Evolutionary conservation across 2,888 invertebrate genomes (phyloP).

Genomic region (Dyspetes luteomarginatus): DNA sequence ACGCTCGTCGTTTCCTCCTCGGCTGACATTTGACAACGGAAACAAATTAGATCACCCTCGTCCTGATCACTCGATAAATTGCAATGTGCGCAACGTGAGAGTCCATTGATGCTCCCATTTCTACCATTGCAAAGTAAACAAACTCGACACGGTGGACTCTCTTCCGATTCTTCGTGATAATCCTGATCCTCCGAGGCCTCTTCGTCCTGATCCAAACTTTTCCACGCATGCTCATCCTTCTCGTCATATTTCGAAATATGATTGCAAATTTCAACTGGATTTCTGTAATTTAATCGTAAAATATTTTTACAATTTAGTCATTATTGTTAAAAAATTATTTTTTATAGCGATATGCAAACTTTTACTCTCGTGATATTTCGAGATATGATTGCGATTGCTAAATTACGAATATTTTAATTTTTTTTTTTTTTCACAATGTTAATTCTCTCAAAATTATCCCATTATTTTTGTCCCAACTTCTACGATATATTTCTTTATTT

Average conservation of each 20-base stretch:
- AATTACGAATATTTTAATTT: no score
- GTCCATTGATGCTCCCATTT: no score
- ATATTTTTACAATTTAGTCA: no score
- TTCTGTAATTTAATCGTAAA: constrained; percentile 17
- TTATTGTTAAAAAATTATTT: no score
- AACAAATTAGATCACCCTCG: constrained; percentile 80
- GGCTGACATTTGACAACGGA: constrained; percentile 78
- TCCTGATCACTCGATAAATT: constrained; percentile 75
- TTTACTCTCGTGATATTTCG: no score
- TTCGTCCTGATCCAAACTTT: constrained; percentile 21
- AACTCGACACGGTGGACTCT: constrained; percentile 70
- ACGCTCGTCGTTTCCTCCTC: constrained; percentile 67
- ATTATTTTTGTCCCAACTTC: no score
- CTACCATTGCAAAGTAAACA: constrained; percentile 67
- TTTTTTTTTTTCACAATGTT: no score
- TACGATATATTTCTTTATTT: no score
- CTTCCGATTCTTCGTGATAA: constrained; percentile 66
- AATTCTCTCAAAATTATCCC: no score
- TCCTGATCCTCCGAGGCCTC: constrained; percentile 23
- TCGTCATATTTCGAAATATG: constrained; percentile 35
- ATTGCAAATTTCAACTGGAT: constrained; percentile 11
- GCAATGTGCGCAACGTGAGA: constrained; percentile 72
- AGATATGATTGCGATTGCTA: no score
- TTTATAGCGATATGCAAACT: no score
- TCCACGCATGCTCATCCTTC: constrained; percentile 18